Evolutionary conservation across 2,888 invertebrate genomes (phyloP), one percentile per base, ranked within the genome.

Genomic region (Isotomurus palustris): DNA sequence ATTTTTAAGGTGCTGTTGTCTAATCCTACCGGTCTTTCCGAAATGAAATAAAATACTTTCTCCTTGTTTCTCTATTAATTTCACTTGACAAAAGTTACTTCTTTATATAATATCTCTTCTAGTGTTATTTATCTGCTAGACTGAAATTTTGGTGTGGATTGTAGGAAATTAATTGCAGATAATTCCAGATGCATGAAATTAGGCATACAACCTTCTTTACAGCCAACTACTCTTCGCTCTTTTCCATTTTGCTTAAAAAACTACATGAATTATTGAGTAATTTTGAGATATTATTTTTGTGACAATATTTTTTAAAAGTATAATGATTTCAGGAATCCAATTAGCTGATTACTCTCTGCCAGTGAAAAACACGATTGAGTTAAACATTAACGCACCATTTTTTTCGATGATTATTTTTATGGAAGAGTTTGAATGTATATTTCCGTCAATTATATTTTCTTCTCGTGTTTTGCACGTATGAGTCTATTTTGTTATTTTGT

Each of bases 321-420:
- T 32, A 32, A 32, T 38, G 38, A 38, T 38, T 38, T 38, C 38
- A 38, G 38, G 38, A 17, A 38, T 38, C 38, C 38, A 14, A 17
- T 17, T 38, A 38, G 38, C 38, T 17, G 38, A 38, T 14, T 38
- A 38, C 38, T 17, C 17, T 19, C 38, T 38, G 6, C 19, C 38
- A 5, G 32, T 8, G 8, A 8, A 14, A 10, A 38, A 38, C 14
- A 4, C 8, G 5, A 38, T 14, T 4, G 19, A 38, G 38, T 17
- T 38, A 19, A 38, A 38, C 19, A 14, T 38, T 8, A 38, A 38
- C 19, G 17, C 5, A 19, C 38, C 38, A 38, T 38, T 38, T 19
- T 8, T 38, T 38, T 5, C 38, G 5, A 17, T 38, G 5, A 38
- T 38, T 38, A 38, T 38, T 5, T n/a, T 5, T 17, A 38, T 8